Evolutionary conservation across 2,797 vertebrate species (phyloP).

Genomic region (Garrulus glandarius): DNA sequence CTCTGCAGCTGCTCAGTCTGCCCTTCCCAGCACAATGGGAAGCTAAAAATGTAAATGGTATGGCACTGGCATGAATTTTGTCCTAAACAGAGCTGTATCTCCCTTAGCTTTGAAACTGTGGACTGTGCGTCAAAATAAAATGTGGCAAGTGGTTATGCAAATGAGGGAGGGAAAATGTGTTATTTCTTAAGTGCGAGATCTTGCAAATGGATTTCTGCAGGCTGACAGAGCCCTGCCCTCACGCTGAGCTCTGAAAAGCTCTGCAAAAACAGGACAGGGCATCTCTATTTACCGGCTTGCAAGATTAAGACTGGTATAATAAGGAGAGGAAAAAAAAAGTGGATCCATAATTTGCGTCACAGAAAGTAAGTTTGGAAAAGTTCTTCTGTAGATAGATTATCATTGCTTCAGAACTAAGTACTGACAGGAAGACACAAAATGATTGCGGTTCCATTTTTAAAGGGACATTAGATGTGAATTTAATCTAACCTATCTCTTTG

Average conservation of each 20-base stretch:
- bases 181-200: neutral
- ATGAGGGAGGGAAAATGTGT: neutral
- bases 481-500: neutral
- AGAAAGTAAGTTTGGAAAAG: neutral
- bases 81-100: neutral
- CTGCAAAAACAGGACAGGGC: neutral
- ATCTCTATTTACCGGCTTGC: fast-evolving
- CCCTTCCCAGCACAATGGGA: neutral
- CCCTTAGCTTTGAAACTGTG: neutral
- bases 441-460: neutral
- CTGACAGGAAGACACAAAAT: neutral
- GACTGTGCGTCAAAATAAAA: constrained; percentile 10
- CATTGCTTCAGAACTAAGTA: neutral
- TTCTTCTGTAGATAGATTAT: neutral
- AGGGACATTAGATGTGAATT: constrained; percentile 8
- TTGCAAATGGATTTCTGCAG: neutral
- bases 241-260: neutral
- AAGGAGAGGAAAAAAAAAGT: neutral
- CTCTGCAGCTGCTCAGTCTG: neutral
- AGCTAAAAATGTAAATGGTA: neutral
- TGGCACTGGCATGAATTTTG: neutral
- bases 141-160: constrained; percentile 13
- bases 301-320: neutral
- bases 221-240: neutral
- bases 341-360: neutral